These are phyloP conservation scores for Drosophila dunni DNA, from an alignment of 1,140 invertebrate species.

Conservation along the genomic window DNA sequence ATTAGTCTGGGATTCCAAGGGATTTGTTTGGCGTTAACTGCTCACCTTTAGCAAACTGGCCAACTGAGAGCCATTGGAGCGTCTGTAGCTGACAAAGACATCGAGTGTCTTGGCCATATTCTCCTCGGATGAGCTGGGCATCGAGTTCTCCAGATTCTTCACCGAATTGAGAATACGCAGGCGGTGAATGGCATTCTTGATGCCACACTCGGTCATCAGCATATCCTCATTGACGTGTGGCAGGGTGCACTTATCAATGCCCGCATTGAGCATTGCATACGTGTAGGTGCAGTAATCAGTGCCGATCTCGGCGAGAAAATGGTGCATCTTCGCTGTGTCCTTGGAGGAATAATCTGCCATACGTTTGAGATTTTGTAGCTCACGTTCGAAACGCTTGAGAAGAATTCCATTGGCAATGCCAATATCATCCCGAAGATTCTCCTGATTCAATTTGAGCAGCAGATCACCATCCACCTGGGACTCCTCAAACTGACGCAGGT, in stretches of 20 bases:
- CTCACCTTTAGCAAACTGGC: slow-evolving; percentile 92
- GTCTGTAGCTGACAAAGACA: slow-evolving; percentile 98
- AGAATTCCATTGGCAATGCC: slow-evolving; percentile 97
- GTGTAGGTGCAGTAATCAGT: slow-evolving; percentile 98
- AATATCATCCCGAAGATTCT: slow-evolving; percentile 96
- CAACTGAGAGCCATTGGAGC: slow-evolving; percentile 98
- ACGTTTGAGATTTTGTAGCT: slow-evolving; percentile 97
- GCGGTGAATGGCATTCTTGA: slow-evolving; percentile 97
- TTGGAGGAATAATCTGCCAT: slow-evolving; percentile 98
- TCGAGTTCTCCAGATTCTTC: slow-evolving; percentile 89
- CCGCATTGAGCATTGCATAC: slow-evolving; percentile 97
- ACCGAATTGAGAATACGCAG: slow-evolving; percentile 95
- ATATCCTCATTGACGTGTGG: slow-evolving; percentile 95
- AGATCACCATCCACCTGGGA: slow-evolving; percentile 99
- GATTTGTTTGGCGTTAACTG: neutral
- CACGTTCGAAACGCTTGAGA: slow-evolving; percentile 96
- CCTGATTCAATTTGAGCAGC: slow-evolving; percentile 95
- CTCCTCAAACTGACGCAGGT: slow-evolving; percentile 92
- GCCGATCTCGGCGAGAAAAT: slow-evolving; percentile 94
- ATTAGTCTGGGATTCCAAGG: neutral
- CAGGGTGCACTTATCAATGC: slow-evolving; percentile 94
- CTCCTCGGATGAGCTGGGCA: slow-evolving; percentile 89
- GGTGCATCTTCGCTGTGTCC: slow-evolving; percentile 95
- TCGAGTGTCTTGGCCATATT: slow-evolving; percentile 95
- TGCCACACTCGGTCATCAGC: slow-evolving; percentile 94